Conservation (phyloP, 2,888 invertebrate species). For the Euclidia mi region DNA sequence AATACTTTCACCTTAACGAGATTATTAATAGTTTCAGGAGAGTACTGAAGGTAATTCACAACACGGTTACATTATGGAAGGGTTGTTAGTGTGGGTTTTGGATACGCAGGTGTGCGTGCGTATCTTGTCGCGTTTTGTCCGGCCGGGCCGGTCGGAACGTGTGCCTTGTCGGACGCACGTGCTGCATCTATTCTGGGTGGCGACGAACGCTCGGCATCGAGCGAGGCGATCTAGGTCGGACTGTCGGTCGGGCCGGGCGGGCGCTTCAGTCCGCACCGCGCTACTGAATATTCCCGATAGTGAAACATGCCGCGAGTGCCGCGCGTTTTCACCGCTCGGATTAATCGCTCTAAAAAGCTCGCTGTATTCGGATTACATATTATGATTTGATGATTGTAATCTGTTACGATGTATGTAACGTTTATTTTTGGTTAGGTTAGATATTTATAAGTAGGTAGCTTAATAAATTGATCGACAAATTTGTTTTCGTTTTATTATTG, state of each 20-base stretch:
- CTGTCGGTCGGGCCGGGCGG: slow-evolving; percentile 71
- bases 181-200: slow-evolving; percentile 88
- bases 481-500: too few relatives aligned
- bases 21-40: slow-evolving; percentile 75
- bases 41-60: too few relatives aligned
- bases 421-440: too few relatives aligned
- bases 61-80: slow-evolving; percentile 57
- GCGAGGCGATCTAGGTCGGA: slow-evolving; percentile 85
- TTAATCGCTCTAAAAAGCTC: background rate
- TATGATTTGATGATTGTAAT: too few relatives aligned
- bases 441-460: too few relatives aligned
- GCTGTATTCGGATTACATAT: too few relatives aligned
- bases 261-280: slow-evolving; percentile 58
- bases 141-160: slow-evolving; percentile 65
- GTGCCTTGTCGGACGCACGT: slow-evolving; percentile 85
- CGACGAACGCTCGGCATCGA: slow-evolving; percentile 76
- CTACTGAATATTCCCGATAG: too few relatives aligned
- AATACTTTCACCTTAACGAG: slow-evolving; percentile 66
- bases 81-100: slow-evolving; percentile 43
- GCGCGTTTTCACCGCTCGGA: too few relatives aligned
- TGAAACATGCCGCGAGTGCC: slow-evolving; percentile 9
- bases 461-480: too few relatives aligned
- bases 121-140: slow-evolving; percentile 50
- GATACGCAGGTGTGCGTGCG: slow-evolving; percentile 25
- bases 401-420: too few relatives aligned